These are phyloP conservation scores for Catharus bicknelli DNA, from an alignment of 2,113 vertebrate species.

Conservation along the genomic window DNA sequence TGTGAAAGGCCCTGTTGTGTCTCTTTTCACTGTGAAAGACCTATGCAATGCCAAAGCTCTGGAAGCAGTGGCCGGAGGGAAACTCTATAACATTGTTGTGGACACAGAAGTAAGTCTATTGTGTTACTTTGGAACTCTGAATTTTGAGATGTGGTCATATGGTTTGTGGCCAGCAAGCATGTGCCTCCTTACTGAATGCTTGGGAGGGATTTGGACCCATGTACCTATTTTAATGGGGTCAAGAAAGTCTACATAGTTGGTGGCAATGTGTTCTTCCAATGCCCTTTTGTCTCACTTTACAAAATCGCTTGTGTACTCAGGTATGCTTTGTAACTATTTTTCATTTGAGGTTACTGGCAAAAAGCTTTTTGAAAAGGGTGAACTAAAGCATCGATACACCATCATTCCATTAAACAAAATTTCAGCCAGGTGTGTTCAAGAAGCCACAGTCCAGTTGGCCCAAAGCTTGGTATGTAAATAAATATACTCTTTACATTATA, in stretches of 20 bases:
- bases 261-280: background rate
- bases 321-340: background rate
- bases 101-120: conserved; percentile 87
- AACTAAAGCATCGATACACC: conserved; percentile 87
- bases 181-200: background rate
- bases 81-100: conserved; percentile 92
- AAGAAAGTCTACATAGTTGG: background rate
- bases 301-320: background rate
- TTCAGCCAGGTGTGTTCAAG: conserved; percentile 79
- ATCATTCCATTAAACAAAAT: conserved; percentile 97
- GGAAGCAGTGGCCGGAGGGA: conserved; percentile 89
- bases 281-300: background rate
- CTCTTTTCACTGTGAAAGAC: conserved; percentile 84
- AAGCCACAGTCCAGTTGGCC: conserved; percentile 75
- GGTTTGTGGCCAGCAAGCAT: background rate
- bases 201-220: background rate
- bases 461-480: conserved; percentile 83
- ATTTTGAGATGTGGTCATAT: fast-evolving
- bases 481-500: background rate
- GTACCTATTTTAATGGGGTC: background rate
- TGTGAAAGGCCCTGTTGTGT: conserved; percentile 90
- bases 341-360: conserved; percentile 87
- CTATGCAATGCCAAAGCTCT: conserved; percentile 84
- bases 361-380: conserved; percentile 90
- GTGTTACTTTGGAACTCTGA: background rate